Percentiles rank a stretch among this genome's conserved stretches.
Conservation (phyloP, 2,888 invertebrate species). For the Melipona bicolor region DNA sequence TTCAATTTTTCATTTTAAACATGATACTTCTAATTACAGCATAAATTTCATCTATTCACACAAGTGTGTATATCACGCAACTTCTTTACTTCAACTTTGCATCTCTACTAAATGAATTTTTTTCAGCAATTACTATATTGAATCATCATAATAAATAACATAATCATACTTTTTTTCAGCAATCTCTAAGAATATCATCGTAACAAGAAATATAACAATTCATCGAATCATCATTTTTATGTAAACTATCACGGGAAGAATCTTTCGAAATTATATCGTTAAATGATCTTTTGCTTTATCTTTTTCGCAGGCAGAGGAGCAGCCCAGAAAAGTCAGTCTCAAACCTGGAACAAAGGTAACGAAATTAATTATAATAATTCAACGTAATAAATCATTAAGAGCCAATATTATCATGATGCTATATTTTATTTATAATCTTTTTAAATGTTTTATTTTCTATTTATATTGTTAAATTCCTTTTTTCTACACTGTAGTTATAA, state of each 20-base stretch:
- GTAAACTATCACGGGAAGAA: not conserved
- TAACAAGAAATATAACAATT: slow-evolving; percentile 26
- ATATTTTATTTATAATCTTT: too few relatives aligned
- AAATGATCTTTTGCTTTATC: slow-evolving; percentile 27
- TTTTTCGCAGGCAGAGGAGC: slow-evolving; percentile 78
- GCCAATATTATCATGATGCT: too few relatives aligned
- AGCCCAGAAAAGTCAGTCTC: slow-evolving; percentile 75
- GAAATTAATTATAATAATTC: too few relatives aligned
- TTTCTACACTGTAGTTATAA: too few relatives aligned
- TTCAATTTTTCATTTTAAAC: not conserved
- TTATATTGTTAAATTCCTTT: too few relatives aligned
- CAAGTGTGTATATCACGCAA: slow-evolving; percentile 18
- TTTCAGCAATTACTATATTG: slow-evolving; percentile 24
- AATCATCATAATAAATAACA: not conserved
- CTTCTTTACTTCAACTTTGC: not conserved
- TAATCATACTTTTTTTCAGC: slow-evolving; percentile 26
- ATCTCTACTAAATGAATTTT: slow-evolving; percentile 3
- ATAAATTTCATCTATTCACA: not conserved
- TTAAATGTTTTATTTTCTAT: too few relatives aligned
- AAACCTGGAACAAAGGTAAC: slow-evolving; percentile 77
- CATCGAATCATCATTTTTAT: not conserved
- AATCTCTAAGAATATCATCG: not conserved
- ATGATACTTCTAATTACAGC: not conserved
- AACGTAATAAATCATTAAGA: too few relatives aligned
- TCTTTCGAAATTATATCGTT: not conserved